These are phyloP conservation scores for Ataeniobius toweri DNA, from an alignment of 2,797 vertebrate genomes.

Conservation along the genomic window DNA sequence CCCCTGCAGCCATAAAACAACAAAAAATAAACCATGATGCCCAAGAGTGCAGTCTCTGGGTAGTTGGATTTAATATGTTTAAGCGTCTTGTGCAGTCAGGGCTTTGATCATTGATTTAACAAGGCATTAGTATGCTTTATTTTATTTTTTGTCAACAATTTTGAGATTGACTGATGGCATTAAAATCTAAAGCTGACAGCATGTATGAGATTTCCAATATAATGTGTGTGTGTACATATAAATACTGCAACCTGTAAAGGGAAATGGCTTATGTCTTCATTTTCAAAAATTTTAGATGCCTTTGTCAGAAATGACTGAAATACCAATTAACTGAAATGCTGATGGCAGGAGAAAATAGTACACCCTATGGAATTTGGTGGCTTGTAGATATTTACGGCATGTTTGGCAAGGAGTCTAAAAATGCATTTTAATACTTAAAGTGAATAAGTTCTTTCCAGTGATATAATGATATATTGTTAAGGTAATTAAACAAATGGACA, in stretches of 20 bases:
- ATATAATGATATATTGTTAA: background rate
- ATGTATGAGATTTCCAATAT: constrained; percentile 7
- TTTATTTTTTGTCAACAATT: constrained; percentile 26
- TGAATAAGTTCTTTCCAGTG: background rate
- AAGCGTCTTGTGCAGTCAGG: constrained; percentile 33
- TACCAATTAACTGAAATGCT: background rate
- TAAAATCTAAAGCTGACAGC: constrained; percentile 34
- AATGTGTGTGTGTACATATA: background rate
- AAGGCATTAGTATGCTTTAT: constrained; percentile 27
- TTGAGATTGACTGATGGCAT: constrained; percentile 31
- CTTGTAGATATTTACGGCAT: background rate
- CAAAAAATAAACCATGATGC: constrained; percentile 46
- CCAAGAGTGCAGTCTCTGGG: constrained; percentile 32
- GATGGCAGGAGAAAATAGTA: background rate
- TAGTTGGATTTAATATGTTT: constrained; percentile 51
- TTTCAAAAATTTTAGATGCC: background rate
- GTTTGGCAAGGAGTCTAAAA: background rate
- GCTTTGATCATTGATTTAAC: constrained; percentile 36
- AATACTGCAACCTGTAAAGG: background rate
- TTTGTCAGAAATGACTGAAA: background rate
- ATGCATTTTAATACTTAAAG: background rate
- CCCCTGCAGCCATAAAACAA: constrained; percentile 52
- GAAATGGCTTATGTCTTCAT: background rate
- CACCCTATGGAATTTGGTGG: background rate
- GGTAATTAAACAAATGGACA: background rate